These are phyloP conservation scores for Halictus rubicundus DNA, from an alignment of 1,140 invertebrate species.

Conservation along the genomic window DNA sequence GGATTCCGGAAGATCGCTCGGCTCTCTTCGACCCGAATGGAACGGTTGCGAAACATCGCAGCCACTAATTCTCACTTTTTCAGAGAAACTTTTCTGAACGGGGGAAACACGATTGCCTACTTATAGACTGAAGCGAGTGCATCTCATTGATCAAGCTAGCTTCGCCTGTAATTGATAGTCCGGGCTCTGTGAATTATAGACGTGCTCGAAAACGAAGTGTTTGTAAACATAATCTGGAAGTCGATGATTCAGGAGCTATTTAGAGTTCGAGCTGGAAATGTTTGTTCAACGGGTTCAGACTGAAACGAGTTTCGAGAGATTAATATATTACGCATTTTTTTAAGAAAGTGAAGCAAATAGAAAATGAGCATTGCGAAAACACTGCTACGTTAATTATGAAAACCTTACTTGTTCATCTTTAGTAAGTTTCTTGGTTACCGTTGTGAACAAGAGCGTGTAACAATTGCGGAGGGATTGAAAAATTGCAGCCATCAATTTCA, in stretches of 20 bases:
- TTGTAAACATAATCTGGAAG: not conserved
- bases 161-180: not conserved
- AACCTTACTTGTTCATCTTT: too few relatives aligned
- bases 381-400: too few relatives aligned
- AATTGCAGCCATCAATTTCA: too few relatives aligned
- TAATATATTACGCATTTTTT: too few relatives aligned
- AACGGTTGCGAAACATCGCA: not conserved
- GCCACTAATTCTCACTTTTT: slow-evolving; percentile 3
- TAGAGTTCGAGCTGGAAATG: too few relatives aligned
- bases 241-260: not conserved
- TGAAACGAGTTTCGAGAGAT: too few relatives aligned
- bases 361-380: too few relatives aligned
- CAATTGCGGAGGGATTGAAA: too few relatives aligned
- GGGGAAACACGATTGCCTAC: not conserved
- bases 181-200: not conserved
- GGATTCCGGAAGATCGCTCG: slow-evolving; percentile 29
- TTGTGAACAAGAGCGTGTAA: too few relatives aligned
- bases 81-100: not conserved
- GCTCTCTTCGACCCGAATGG: slow-evolving; percentile 5
- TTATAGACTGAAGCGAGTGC: not conserved
- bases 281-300: too few relatives aligned
- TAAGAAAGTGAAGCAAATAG: too few relatives aligned
- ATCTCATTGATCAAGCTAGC: not conserved
- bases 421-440: too few relatives aligned
- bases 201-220: not conserved